These are phyloP conservation scores for Zapus hudsonius DNA, from an alignment of 2,113 vertebrate species.

Conservation along the genomic window DNA sequence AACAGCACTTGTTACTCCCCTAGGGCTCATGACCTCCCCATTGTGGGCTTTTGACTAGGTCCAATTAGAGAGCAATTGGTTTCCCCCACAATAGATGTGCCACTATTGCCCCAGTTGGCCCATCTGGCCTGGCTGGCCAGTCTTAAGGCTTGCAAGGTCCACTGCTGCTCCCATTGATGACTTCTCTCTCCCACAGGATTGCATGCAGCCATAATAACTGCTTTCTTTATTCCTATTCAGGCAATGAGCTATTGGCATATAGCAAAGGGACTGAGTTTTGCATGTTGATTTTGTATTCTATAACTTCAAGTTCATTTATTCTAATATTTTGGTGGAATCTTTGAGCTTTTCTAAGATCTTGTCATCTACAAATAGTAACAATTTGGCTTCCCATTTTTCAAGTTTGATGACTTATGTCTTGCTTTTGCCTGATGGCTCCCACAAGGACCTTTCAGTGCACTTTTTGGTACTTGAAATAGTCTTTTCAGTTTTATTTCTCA, in stretches of 20 bases:
- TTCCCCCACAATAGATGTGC: no score
- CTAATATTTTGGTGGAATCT: neutral
- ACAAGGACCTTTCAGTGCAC: neutral
- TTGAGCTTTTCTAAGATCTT: neutral
- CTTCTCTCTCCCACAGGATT: no score
- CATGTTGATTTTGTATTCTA: neutral
- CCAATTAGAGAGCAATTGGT: no score
- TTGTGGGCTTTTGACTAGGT: no score
- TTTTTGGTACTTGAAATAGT: neutral
- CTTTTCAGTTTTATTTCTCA: neutral
- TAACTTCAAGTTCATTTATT: neutral
- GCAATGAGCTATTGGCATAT: neutral
- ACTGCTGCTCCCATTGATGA: no score
- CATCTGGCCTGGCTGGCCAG: no score
- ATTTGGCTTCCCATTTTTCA: neutral
- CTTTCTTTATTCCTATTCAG: neutral
- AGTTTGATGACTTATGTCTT: neutral
- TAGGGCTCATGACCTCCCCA: no score
- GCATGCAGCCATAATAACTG: no score
- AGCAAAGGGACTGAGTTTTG: neutral
- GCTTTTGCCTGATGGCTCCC: neutral
- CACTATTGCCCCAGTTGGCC: no score
- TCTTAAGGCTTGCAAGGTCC: no score
- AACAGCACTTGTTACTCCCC: no score
- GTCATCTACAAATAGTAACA: neutral